Conservation (phyloP, 2,113 vertebrate species). For the Indri indri region DNA sequence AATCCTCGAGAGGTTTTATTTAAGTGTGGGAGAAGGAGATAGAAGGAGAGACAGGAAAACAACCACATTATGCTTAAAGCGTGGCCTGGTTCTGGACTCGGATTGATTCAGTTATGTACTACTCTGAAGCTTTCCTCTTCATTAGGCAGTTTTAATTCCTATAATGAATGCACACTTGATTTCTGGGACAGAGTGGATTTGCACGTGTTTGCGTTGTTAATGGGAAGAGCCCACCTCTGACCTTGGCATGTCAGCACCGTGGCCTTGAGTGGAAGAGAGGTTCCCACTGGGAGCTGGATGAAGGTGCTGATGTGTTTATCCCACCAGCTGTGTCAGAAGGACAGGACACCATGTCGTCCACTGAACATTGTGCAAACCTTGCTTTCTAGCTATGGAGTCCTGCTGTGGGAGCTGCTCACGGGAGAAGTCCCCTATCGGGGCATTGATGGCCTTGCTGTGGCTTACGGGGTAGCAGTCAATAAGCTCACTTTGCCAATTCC, state of each 20-base stretch:
- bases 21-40: not conserved
- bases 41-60: not conserved
- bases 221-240: not conserved
- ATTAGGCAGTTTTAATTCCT: not conserved
- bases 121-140: not conserved
- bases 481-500: conserved; percentile 97
- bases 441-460: conserved; percentile 96
- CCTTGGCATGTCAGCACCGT: not conserved
- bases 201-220: not conserved
- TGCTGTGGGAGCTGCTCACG: conserved; percentile 97
- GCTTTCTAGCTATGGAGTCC: conserved; percentile 92
- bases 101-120: not conserved
- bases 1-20: not conserved
- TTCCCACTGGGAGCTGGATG: too few species aligned
- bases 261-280: not conserved
- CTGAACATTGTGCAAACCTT: conserved; percentile 14
- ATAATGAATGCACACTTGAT: not conserved
- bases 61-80: not conserved
- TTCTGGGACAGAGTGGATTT: not conserved
- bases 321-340: not conserved
- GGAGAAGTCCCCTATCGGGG: conserved; percentile 97
- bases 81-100: not conserved
- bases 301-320: too few species aligned
- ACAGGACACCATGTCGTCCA: conserved; percentile 34
- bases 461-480: conserved; percentile 96